Evolutionary conservation across 2,113 vertebrate species (phyloP).

Genomic region (Canis aureus): DNA sequence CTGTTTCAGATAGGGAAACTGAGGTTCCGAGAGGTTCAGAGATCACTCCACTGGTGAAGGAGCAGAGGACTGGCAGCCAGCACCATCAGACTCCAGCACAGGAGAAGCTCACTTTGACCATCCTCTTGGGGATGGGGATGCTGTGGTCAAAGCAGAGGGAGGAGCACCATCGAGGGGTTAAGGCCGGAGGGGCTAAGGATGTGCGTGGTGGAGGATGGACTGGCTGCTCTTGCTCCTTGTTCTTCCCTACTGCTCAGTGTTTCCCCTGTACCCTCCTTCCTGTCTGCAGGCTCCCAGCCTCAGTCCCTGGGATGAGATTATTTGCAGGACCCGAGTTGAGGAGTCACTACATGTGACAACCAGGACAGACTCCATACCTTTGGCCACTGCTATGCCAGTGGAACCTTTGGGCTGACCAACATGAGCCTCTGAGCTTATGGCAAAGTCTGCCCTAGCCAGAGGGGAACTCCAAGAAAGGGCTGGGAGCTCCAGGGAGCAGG

Average conservation of each 20-base stretch:
- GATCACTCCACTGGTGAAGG: background rate
- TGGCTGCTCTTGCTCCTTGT: fast-evolving
- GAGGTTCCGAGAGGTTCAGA: background rate
- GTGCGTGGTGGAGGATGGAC: fast-evolving
- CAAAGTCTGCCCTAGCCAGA: background rate
- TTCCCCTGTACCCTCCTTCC: background rate
- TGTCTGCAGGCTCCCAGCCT: background rate
- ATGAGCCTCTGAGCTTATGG: background rate
- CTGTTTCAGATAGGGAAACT: conserved; percentile 36
- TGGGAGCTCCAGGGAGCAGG: background rate
- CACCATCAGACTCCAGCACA: background rate
- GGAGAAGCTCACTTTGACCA: background rate
- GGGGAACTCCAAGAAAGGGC: background rate
- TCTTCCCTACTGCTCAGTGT: too few relatives aligned
- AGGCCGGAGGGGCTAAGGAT: background rate
- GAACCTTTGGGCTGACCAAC: background rate
- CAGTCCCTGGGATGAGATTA: background rate
- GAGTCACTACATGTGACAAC: background rate
- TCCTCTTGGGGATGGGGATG: background rate
- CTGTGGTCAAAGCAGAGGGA: background rate
- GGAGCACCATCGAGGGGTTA: background rate
- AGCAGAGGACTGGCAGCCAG: background rate
- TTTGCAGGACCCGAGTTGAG: background rate
- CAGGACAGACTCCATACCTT: background rate
- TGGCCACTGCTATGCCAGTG: background rate